Percentiles rank a stretch among this genome's conserved stretches.
Evolutionary conservation across 2,888 invertebrate species (phyloP).

Genomic region (Plagodis pulveraria): DNA sequence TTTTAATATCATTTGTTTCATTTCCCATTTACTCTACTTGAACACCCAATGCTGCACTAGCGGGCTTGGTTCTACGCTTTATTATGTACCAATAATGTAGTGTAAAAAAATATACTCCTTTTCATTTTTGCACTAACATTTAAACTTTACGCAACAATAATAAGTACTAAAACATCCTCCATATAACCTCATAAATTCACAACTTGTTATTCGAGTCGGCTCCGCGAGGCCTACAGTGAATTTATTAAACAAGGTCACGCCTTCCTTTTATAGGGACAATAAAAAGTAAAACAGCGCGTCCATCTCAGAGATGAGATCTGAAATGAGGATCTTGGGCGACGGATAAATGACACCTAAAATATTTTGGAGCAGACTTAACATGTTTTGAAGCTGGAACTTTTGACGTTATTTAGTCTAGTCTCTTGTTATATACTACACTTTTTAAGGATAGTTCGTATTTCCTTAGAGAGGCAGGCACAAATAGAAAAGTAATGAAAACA

Average conservation of each 20-base stretch:
- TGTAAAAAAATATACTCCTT: background rate
- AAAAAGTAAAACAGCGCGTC: constrained; percentile 76
- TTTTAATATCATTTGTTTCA: too few species aligned
- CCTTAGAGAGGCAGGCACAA: too few species aligned
- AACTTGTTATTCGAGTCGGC: constrained; percentile 60
- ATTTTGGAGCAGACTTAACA: constrained; percentile 24
- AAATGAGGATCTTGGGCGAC: constrained; percentile 55
- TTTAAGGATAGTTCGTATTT: too few species aligned
- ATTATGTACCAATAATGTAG: too few species aligned
- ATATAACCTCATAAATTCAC: constrained; percentile 46
- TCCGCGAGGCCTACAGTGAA: constrained; percentile 45
- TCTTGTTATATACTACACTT: too few species aligned
- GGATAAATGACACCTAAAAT: constrained; percentile 25
- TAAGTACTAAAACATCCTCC: constrained; percentile 37
- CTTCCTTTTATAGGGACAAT: constrained; percentile 69
- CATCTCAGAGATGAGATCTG: constrained; percentile 74
- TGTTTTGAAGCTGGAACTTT: background rate
- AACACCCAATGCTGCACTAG: too few species aligned
- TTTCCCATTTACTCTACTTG: too few species aligned
- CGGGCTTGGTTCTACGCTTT: too few species aligned
- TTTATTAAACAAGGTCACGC: constrained; percentile 70
- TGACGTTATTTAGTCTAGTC: background rate
- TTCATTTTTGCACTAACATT: background rate
- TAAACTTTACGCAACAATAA: constrained; percentile 34
- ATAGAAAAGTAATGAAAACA: too few species aligned